Base-by-base conservation (phyloP, 2,797 vertebrate genomes). In the Hippopotamyrus pictus region DNA sequence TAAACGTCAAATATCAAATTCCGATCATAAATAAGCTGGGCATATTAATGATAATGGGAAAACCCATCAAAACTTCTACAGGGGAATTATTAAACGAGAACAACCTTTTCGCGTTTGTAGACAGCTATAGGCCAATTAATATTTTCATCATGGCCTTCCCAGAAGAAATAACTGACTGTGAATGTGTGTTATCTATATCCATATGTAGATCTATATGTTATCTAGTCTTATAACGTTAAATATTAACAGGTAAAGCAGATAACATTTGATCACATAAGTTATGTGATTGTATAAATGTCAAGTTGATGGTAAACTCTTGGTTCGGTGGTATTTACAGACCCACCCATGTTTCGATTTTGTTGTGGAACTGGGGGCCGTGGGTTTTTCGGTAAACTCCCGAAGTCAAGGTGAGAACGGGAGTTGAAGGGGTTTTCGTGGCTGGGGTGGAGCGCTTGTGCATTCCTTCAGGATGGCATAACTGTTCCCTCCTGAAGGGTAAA, bases 381-480 rank as follows among this genome's bases (percentile, higher is more conserved):
- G 1, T n/a, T 37, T 76, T 76, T 79, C 37, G 7, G 6, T 82
- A n/a, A 82, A 82, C 76, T 53, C 69, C 69, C 46, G 53, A 12
- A 53, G 4, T 46, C 3, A 53, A 85, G 82, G 82, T 85, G 48
- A 85, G 82, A 51, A 85, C 3, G 44, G 57, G 41, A 5, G 57
- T 48, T 33, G 53, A 37, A 33, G 69, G 86, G 54, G 65, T 57
- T 62, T 19, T 41, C 90, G 88, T 33, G 91, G 65, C 57, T 90
- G 91, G 91, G 92, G 91, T 93, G 90, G 91, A 92, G 91, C 92
- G 91, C 90, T 92, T 93, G 90, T 92, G 93, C 95, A 96, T 96
- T 96, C 95, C 92, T 95, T 92, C 54, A 33, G 88, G 91, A 96
- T 96, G 94, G 93, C 94, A 96, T 96, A 93, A 95, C 91, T 94